Percentiles rank a stretch among this genome's conserved stretches.
These are phyloP conservation scores for Gonocerus acuteangulatus DNA, from an alignment of 2,888 invertebrate species.

Conservation along the genomic window DNA sequence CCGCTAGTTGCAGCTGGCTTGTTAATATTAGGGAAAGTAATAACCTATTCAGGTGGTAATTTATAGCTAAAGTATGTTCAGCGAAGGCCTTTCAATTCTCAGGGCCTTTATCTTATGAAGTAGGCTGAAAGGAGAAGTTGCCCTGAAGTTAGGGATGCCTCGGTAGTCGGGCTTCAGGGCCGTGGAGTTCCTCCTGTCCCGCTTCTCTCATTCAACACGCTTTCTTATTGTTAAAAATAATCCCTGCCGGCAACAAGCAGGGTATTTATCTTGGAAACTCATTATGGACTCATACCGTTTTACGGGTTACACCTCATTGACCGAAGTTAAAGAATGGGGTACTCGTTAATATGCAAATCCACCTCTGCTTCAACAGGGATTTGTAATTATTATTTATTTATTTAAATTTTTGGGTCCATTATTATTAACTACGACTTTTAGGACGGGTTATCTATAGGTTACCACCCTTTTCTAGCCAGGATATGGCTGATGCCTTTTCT, in stretches of 20 bases:
- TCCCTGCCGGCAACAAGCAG: not conserved
- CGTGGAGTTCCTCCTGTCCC: not conserved
- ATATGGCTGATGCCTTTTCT: no score
- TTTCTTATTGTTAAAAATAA: not conserved
- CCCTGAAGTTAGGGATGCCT: not conserved
- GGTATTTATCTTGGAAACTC: no score
- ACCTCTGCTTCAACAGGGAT: no score
- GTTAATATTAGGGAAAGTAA: slow-evolving; percentile 26
- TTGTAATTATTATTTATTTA: no score
- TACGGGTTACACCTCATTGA: no score
- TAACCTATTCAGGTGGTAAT: slow-evolving; percentile 25
- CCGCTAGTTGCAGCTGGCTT: slow-evolving; percentile 10
- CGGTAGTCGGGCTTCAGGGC: not conserved
- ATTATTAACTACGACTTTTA: no score
- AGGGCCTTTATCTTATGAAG: slow-evolving; percentile 17
- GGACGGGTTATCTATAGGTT: no score
- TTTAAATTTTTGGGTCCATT: no score
- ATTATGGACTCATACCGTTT: no score
- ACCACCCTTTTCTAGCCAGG: no score
- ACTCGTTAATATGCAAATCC: no score
- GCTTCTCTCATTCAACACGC: not conserved
- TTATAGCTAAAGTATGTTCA: slow-evolving; percentile 13
- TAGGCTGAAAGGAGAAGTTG: slow-evolving; percentile 14
- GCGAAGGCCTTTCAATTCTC: slow-evolving; percentile 11
- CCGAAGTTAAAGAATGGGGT: no score